A percentile compares a stretch with the other conserved stretches of the same genome.
Conservation (phyloP, 1,140 invertebrate species). For the Calliphora vicina region DNA sequence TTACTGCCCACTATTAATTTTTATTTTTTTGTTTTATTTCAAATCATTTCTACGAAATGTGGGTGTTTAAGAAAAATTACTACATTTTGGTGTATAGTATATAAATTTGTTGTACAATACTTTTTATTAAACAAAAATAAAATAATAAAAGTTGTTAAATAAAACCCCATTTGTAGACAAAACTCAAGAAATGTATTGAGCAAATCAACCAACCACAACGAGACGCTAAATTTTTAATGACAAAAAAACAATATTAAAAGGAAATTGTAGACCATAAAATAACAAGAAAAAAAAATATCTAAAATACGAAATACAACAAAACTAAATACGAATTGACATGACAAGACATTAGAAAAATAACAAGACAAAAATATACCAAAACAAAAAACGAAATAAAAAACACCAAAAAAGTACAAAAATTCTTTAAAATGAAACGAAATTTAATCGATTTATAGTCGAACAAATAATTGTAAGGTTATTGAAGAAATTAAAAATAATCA, state of each 20-base stretch:
- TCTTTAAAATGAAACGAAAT: not conserved
- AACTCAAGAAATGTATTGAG: not conserved
- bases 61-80: slow-evolving; percentile 4
- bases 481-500: no score
- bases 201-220: not conserved
- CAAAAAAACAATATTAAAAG: not conserved
- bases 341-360: not conserved
- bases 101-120: no score
- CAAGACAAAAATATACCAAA: not conserved
- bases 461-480: no score
- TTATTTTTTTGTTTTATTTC: not conserved
- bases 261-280: not conserved
- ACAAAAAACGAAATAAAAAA: not conserved
- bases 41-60: not conserved
- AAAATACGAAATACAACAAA: not conserved
- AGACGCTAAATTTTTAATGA: not conserved
- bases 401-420: not conserved
- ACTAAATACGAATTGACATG: not conserved
- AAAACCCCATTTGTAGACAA: no score
- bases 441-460: no score
- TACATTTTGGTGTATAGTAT: not conserved
- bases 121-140: no score
- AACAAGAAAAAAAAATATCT: not conserved
- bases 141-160: no score
- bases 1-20: no score